Evolutionary conservation across 2,888 invertebrate genomes (phyloP).

Genomic region (Mesorhabditis sp.): DNA sequence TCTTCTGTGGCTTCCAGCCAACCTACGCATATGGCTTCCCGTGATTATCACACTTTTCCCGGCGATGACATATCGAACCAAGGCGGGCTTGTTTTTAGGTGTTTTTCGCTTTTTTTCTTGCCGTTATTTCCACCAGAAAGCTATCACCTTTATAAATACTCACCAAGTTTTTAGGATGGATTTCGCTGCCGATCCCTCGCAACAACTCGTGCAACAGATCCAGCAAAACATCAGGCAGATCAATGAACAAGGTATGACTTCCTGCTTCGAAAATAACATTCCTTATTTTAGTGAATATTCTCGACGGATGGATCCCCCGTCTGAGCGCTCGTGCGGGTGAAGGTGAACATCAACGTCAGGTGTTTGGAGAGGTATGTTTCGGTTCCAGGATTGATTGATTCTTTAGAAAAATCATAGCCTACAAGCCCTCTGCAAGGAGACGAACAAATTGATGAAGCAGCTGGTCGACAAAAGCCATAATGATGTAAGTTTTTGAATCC

Average conservation of each 20-base stretch:
- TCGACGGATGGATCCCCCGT: constrained; percentile 28
- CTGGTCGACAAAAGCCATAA: constrained; percentile 39
- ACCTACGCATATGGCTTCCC: background rate
- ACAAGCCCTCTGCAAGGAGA: constrained; percentile 45
- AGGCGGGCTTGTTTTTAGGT: constrained; percentile 9
- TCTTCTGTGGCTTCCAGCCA: background rate
- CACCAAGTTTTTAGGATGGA: constrained; percentile 22
- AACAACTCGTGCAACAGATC: constrained; percentile 12
- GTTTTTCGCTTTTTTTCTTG: constrained; percentile 7
- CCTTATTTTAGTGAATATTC: constrained; percentile 4
- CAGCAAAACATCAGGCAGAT: constrained; percentile 36
- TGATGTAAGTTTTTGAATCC: constrained; percentile 26
- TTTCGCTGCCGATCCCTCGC: constrained; percentile 18
- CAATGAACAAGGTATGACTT: constrained; percentile 31
- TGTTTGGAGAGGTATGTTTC: constrained; percentile 29
- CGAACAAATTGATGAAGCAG: constrained; percentile 43
- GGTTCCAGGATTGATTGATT: background rate
- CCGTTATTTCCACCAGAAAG: background rate
- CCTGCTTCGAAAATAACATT: background rate
- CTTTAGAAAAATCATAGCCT: constrained; percentile 38
- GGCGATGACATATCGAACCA: background rate
- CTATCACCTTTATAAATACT: constrained; percentile 2
- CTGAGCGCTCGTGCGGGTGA: constrained; percentile 28
- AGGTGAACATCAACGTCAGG: constrained; percentile 29
- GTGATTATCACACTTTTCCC: background rate